Evolutionary conservation across 2,888 invertebrate species (phyloP).

Genomic region (Sarcophaga caerulescens): DNA sequence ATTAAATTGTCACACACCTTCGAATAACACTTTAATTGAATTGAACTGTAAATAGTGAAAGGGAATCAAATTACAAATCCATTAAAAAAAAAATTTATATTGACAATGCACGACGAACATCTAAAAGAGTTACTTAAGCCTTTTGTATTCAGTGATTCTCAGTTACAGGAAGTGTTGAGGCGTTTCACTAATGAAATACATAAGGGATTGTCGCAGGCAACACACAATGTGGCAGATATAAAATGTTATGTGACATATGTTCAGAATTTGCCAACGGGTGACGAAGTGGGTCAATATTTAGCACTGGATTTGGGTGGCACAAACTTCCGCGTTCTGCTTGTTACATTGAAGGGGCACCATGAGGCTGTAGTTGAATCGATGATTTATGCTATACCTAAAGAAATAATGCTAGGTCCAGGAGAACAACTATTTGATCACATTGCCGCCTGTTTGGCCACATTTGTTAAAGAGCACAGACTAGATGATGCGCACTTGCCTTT

Average conservation of each 20-base stretch:
- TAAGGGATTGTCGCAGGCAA: slow-evolving; percentile 88
- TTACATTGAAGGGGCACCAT: slow-evolving; percentile 89
- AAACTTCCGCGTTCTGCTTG: slow-evolving; percentile 96
- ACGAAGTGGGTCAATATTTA: slow-evolving; percentile 95
- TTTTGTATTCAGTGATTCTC: slow-evolving; percentile 89
- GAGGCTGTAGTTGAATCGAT: slow-evolving; percentile 96
- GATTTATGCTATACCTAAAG: slow-evolving; percentile 96
- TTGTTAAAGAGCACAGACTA: slow-evolving; percentile 90
- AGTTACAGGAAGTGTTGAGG: slow-evolving; percentile 88
- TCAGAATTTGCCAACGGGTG: slow-evolving; percentile 95
- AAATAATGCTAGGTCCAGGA: slow-evolving; percentile 96
- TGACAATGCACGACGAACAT: slow-evolving; percentile 73
- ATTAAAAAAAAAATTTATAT: slow-evolving; percentile 1
- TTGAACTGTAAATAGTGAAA: slow-evolving; percentile 26
- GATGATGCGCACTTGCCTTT: slow-evolving; percentile 88
- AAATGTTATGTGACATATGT: slow-evolving; percentile 98
- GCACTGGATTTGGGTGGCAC: slow-evolving; percentile 99
- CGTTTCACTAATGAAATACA: slow-evolving; percentile 88
- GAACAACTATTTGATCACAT: slow-evolving; percentile 95
- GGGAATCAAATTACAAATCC: slow-evolving; percentile 43
- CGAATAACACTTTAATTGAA: background rate
- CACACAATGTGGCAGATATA: slow-evolving; percentile 88
- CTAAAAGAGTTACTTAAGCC: slow-evolving; percentile 82
- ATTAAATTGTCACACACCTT: background rate
- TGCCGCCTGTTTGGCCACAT: slow-evolving; percentile 93